These are phyloP conservation scores for Erpobdella octoculata DNA, from an alignment of 2,888 invertebrate species.

Conservation along the genomic window DNA sequence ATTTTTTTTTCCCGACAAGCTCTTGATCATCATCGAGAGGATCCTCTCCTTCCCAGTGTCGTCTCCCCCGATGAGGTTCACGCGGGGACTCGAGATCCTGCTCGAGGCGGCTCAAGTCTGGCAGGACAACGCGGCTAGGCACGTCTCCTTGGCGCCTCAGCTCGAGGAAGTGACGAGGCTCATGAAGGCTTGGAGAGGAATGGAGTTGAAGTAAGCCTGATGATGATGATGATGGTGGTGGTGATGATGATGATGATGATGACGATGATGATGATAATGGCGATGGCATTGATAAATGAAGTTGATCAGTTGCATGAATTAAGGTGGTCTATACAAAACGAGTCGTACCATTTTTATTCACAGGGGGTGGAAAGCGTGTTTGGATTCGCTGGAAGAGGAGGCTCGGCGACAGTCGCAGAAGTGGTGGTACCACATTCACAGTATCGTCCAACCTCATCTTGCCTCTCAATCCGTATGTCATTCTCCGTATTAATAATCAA, in stretches of 20 bases:
- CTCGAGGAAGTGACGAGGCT: constrained; percentile 69
- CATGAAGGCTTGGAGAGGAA: constrained; percentile 80
- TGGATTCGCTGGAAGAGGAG: constrained; percentile 60
- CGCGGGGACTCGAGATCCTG: constrained; percentile 81
- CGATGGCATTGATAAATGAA: neutral
- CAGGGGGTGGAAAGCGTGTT: constrained; percentile 72
- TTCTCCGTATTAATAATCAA: no score
- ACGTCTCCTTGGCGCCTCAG: constrained; percentile 70
- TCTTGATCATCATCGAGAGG: constrained; percentile 49
- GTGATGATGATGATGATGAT: neutral
- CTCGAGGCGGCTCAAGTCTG: constrained; percentile 71
- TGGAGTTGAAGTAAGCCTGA: constrained; percentile 63
- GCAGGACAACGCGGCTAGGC: constrained; percentile 81
- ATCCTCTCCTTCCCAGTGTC: constrained; percentile 64
- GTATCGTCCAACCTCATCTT: constrained; percentile 39
- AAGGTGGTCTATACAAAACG: neutral
- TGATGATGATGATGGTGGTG: neutral
- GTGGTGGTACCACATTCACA: constrained; percentile 83
- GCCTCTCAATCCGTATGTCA: no score
- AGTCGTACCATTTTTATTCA: constrained; percentile 11
- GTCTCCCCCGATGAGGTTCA: constrained; percentile 75
- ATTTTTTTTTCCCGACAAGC: constrained; percentile 44
- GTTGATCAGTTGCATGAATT: neutral
- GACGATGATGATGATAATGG: constrained; percentile 11
- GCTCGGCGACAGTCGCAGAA: constrained; percentile 61